A percentile compares a stretch with the other conserved stretches of the same genome.
phyloP scores from a whole-genome alignment of 2,797 vertebrate genomes.

The Balearica regulorum region DNA sequence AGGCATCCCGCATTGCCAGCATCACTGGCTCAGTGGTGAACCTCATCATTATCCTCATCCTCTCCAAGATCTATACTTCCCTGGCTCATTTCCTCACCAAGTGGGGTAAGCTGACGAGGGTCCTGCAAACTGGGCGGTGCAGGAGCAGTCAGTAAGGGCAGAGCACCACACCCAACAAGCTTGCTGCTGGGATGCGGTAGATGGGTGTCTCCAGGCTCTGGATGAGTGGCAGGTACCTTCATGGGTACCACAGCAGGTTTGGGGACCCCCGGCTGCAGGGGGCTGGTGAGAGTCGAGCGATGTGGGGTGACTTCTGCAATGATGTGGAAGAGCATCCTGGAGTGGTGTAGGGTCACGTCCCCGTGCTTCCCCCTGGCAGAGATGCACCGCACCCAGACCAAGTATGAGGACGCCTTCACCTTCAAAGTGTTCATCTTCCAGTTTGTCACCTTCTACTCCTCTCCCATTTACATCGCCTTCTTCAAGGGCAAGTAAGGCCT shows the following conservation, averaged over 20 bases:
- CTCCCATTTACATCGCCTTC: conserved; percentile 76
- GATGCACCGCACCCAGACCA: conserved; percentile 83
- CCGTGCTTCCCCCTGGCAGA: conserved; percentile 48
- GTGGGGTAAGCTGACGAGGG: conserved; percentile 75
- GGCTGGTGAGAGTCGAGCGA: fast-evolving
- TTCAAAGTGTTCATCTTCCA: conserved; percentile 86
- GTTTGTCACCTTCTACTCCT: conserved; percentile 82
- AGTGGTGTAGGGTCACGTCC: not conserved
- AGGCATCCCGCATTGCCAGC: conserved; percentile 81
- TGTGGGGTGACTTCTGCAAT: fast-evolving
- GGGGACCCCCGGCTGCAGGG: not conserved
- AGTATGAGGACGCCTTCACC: conserved; percentile 82
- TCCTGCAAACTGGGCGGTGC: not conserved
- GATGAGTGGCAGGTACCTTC: not conserved
- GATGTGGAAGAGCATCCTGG: not conserved
- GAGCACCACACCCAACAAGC: not conserved
- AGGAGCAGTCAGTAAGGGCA: not conserved
- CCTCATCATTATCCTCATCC: conserved; percentile 78
- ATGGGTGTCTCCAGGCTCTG: not conserved
- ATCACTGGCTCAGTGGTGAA: conserved; percentile 79
- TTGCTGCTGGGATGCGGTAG: no score
- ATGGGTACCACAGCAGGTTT: not conserved
- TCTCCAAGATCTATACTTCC: conserved; percentile 76
- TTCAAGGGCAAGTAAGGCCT: conserved; percentile 79
- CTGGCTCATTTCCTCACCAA: conserved; percentile 80